phyloP scores from a whole-genome alignment of 1,140 invertebrate species.

The Cydia splendana region DNA sequence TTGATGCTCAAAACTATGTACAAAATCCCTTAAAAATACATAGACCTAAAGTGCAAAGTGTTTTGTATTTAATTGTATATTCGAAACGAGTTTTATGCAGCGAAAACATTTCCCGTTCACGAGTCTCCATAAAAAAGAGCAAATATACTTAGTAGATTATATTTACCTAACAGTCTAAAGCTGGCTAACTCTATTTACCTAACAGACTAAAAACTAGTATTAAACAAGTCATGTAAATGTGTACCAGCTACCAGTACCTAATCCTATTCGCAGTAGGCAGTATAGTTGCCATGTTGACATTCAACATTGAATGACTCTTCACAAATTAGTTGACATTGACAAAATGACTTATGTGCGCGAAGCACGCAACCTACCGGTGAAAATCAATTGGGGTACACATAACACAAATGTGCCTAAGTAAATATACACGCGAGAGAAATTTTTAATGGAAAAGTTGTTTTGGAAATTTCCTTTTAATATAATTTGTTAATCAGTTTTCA shows the following conservation, averaged over 20 bases:
- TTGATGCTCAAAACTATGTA: no score
- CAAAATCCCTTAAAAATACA: no score
- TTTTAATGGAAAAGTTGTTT: no score
- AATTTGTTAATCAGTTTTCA: no score
- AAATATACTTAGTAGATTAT: not conserved
- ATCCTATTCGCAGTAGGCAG: not conserved
- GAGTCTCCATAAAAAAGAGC: not conserved
- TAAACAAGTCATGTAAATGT: not conserved
- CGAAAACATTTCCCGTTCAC: no score
- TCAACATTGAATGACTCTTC: conserved; percentile 19
- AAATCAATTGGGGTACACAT: conserved; percentile 17
- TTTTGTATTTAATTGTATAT: no score
- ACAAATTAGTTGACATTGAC: conserved; percentile 19
- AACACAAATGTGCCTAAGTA: not conserved
- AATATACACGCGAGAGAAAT: not conserved
- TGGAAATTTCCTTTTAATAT: no score
- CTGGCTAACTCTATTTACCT: not conserved
- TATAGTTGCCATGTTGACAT: conserved; percentile 16
- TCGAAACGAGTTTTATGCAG: no score
- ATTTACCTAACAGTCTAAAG: not conserved
- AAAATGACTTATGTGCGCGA: conserved; percentile 13
- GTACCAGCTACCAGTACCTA: not conserved
- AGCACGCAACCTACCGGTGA: conserved; percentile 11
- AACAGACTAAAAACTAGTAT: conserved; percentile 5
- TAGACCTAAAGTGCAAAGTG: no score